Evolutionary conservation across 2,888 invertebrate species (phyloP).

Genomic region (Melitaea athalia): DNA sequence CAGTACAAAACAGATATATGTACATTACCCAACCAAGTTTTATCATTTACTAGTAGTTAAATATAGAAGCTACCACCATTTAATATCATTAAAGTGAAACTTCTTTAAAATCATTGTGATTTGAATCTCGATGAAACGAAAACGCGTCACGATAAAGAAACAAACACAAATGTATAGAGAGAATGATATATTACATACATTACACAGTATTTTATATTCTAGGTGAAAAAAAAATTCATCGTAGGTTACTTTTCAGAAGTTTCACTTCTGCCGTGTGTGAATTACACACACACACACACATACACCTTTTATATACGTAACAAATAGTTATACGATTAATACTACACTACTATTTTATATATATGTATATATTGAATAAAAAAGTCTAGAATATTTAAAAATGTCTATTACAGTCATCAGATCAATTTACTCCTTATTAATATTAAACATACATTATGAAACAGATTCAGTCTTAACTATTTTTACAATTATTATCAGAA

Average conservation of each 20-base stretch:
- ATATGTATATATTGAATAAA: neutral
- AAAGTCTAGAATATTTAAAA: neutral
- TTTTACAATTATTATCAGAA: neutral
- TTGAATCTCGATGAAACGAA: no score
- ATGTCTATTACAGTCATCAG: neutral
- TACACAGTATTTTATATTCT: no score
- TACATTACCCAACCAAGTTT: no score
- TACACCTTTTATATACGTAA: neutral
- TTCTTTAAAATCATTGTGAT: no score
- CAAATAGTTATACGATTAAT: conserved; percentile 1
- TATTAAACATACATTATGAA: neutral
- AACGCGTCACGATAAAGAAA: no score
- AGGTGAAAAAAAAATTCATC: no score
- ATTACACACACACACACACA: no score
- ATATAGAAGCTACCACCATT: neutral
- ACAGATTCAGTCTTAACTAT: conserved; percentile 1
- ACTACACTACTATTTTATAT: neutral
- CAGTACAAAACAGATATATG: no score
- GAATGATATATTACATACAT: no score
- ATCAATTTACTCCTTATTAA: neutral
- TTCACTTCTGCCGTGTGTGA: no score
- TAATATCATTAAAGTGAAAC: neutral
- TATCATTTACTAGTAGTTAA: neutral
- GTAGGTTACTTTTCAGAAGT: no score
- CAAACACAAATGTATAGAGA: no score